phyloP scores from a whole-genome alignment of 1,140 invertebrate genomes.

The Tetramorium parvispinum region DNA sequence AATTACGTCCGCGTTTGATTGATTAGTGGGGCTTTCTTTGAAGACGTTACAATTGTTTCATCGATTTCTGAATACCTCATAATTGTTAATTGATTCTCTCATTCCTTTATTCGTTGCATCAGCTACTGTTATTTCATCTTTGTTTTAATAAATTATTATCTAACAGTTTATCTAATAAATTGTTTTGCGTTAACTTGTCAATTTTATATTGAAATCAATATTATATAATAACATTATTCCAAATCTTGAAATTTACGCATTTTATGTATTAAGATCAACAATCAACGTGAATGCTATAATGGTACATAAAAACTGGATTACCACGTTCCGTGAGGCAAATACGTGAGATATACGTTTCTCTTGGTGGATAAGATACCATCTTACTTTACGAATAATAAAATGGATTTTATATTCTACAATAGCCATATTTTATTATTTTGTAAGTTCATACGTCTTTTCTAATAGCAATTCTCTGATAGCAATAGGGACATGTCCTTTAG shows the following conservation, averaged over 20 bases:
- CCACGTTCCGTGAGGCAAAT: background rate
- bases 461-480: background rate
- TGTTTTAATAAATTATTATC: background rate
- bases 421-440: background rate
- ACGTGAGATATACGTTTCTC: background rate
- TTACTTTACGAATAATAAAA: constrained; percentile 15
- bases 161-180: too few relatives aligned
- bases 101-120: background rate
- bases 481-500: too few relatives aligned
- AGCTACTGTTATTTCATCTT: background rate
- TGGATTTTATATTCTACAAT: constrained; percentile 19
- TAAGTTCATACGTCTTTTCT: background rate
- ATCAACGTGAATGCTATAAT: background rate
- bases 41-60: constrained; percentile 1
- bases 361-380: background rate
- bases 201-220: background rate
- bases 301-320: background rate
- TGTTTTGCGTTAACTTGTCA: background rate
- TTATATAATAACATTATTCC: background rate
- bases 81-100: background rate
- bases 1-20: constrained; percentile 33
- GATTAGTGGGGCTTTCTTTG: constrained; percentile 15
- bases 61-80: constrained; percentile 14
- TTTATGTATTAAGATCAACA: background rate
- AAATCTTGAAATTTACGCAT: background rate